A percentile compares a stretch with the other conserved stretches of the same genome.
These are phyloP conservation scores for Hypolimnas misippus DNA, from an alignment of 2,888 invertebrate genomes.

Conservation along the genomic window DNA sequence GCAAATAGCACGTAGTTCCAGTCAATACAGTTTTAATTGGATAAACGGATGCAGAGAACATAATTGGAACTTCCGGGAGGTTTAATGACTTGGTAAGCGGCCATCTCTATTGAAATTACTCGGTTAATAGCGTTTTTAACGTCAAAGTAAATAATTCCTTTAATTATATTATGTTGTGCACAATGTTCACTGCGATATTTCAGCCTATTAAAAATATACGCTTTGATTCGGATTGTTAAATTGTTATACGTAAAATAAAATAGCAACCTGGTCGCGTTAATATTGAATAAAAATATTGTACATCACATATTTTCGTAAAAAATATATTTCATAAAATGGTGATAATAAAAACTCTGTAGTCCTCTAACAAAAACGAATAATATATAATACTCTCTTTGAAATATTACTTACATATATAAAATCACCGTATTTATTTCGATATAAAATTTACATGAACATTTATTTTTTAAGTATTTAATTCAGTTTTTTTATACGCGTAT, in stretches of 20 bases:
- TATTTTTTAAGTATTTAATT: too few species aligned
- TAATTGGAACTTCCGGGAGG: conserved; percentile 41
- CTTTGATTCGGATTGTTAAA: neutral
- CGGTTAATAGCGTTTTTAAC: conserved; percentile 37
- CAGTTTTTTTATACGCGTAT: too few species aligned
- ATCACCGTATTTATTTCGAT: too few species aligned
- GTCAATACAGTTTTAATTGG: conserved; percentile 44
- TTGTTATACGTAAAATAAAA: neutral
- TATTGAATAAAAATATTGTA: too few species aligned
- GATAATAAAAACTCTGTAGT: too few species aligned
- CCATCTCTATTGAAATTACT: conserved; percentile 40
- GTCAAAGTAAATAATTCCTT: conserved; percentile 33
- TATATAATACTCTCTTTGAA: too few species aligned
- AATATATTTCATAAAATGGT: too few species aligned
- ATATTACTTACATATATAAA: too few species aligned
- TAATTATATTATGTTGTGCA: conserved; percentile 8
- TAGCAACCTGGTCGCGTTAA: too few species aligned
- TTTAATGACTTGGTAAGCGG: conserved; percentile 41
- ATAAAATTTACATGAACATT: too few species aligned
- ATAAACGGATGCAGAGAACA: conserved; percentile 42
- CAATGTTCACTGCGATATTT: neutral
- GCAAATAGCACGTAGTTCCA: conserved; percentile 42
- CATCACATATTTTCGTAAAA: too few species aligned
- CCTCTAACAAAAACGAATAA: too few species aligned
- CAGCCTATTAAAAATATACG: neutral